Conservation (phyloP, 64 coral and sea anemone genomes). For the Montipora sp. region DNA sequence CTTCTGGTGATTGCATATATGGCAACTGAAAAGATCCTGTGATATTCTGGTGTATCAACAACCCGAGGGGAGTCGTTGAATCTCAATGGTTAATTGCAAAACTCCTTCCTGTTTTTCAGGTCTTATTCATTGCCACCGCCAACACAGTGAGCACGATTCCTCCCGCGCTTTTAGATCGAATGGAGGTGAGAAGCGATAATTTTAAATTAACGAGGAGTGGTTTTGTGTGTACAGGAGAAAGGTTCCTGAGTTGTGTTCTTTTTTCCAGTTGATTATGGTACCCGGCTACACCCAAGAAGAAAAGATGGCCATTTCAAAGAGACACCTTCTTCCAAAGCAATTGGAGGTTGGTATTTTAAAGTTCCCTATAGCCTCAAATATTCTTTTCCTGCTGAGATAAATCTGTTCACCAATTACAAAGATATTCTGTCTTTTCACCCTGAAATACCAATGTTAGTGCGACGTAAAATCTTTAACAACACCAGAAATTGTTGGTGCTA, state of each 20-base stretch:
- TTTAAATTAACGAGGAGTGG: neutral
- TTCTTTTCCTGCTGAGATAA: too few species aligned
- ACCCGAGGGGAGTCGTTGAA: too few species aligned
- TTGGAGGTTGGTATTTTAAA: conserved; percentile 55
- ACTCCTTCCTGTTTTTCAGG: conserved; percentile 36
- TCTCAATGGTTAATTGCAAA: neutral
- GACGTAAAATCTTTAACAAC: too few species aligned
- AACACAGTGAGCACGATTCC: conserved; percentile 82
- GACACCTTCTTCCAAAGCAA: conserved; percentile 91
- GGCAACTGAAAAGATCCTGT: too few species aligned
- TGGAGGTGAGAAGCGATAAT: conserved; percentile 59
- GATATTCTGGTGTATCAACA: too few species aligned
- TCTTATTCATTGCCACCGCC: conserved; percentile 83
- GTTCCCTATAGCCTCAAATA: too few species aligned
- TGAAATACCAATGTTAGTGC: too few species aligned
- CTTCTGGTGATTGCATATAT: too few species aligned
- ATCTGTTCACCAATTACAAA: too few species aligned
- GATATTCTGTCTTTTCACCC: too few species aligned
- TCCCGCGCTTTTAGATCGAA: conserved; percentile 79
- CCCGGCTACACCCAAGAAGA: conserved; percentile 96
- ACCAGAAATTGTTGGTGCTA: too few species aligned
- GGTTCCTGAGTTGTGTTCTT: neutral
- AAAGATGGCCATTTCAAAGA: conserved; percentile 83
- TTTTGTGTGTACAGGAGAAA: neutral
- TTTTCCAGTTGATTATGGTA: conserved; percentile 78